Conservation (phyloP, 2,113 vertebrate genomes). For the Pipa parva region DNA sequence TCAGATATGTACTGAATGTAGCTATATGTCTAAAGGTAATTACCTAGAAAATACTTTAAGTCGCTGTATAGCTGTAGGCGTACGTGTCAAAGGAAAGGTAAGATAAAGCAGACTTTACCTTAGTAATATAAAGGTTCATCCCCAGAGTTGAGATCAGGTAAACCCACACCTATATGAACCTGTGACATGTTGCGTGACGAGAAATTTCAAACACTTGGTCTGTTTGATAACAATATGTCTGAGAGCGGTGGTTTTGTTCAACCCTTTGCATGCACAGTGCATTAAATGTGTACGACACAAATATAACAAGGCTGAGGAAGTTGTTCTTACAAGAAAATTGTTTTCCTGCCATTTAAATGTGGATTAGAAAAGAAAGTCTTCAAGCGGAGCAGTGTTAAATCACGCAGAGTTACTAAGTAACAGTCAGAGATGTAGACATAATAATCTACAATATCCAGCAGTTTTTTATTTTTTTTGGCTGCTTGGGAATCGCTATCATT, state of each 20-base stretch:
- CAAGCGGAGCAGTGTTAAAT: background rate
- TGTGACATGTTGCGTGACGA: conserved; percentile 29
- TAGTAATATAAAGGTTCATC: background rate
- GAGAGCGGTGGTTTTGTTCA: conserved; percentile 1
- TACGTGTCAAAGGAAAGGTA: too few species aligned
- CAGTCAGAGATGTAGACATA: background rate
- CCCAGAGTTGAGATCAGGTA: conserved; percentile 34
- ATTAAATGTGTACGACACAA: background rate
- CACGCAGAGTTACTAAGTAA: background rate
- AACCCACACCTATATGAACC: conserved; percentile 29
- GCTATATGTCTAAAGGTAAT: too few species aligned
- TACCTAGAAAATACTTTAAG: too few species aligned
- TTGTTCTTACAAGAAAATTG: background rate
- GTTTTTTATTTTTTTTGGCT: background rate
- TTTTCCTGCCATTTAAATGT: background rate
- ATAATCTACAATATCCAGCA: background rate
- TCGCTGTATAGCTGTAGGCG: too few species aligned
- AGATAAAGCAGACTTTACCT: too few species aligned
- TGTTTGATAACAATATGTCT: conserved; percentile 33
- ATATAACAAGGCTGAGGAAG: conserved; percentile 5
- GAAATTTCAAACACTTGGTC: conserved; percentile 24
- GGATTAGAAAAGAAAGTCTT: background rate
- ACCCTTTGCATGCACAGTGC: background rate
- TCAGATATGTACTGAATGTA: too few species aligned
- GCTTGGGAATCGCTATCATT: background rate